phyloP scores from a whole-genome alignment of 2,113 vertebrate species.

The Quiscalus mexicanus region DNA sequence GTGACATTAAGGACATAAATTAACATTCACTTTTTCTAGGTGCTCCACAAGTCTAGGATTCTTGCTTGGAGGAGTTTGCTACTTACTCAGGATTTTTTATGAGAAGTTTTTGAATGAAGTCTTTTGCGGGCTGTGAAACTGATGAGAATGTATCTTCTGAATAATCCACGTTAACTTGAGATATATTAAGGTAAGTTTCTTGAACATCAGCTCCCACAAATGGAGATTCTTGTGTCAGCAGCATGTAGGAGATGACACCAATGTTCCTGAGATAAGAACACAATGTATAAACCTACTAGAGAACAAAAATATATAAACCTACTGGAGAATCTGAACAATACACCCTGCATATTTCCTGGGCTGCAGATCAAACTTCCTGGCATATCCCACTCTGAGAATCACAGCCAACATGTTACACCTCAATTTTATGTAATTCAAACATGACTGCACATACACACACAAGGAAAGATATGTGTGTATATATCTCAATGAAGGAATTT shows the following conservation, averaged over 20 bases:
- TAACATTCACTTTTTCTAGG: background rate
- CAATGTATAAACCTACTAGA: background rate
- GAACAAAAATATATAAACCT: background rate
- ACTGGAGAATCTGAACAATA: background rate
- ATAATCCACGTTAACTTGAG: conserved; percentile 95
- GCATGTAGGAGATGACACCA: conserved; percentile 93
- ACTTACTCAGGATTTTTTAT: conserved; percentile 94
- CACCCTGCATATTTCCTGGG: background rate
- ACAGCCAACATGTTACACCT: background rate
- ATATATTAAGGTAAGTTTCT: conserved; percentile 97
- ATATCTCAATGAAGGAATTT: background rate
- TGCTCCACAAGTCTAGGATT: background rate
- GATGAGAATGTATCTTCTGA: conserved; percentile 86
- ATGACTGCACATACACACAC: background rate
- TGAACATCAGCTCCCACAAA: conserved; percentile 92
- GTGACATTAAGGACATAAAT: background rate
- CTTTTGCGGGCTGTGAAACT: conserved; percentile 88
- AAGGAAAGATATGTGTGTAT: background rate
- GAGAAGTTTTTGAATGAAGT: conserved; percentile 92
- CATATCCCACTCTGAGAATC: background rate
- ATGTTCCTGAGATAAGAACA: conserved; percentile 84
- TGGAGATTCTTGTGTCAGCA: conserved; percentile 92
- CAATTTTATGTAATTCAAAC: background rate
- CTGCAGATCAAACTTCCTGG: background rate
- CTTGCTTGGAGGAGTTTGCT: background rate